Evolutionary conservation across 2,888 invertebrate species (phyloP).

Genomic region (Branchipolynoe longqiensis): DNA sequence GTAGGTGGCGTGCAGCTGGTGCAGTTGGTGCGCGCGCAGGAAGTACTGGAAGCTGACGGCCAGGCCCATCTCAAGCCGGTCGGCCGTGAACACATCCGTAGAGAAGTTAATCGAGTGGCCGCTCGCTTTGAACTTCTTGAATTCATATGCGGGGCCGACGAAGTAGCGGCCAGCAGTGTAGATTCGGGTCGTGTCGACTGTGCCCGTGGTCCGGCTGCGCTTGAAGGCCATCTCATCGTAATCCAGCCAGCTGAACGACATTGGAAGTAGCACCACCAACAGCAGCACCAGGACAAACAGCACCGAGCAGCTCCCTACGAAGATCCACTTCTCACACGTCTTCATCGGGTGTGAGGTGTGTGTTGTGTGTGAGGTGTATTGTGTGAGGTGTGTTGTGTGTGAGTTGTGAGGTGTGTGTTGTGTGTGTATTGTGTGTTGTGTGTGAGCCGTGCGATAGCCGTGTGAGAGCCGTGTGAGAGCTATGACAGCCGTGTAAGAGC

Average conservation of each 20-base stretch:
- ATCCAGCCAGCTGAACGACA: conserved; percentile 73
- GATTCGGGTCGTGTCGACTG: conserved; percentile 71
- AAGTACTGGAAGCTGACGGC: conserved; percentile 74
- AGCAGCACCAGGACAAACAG: no score
- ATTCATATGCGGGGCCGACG: conserved; percentile 75
- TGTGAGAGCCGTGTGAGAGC: no score
- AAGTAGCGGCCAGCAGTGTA: conserved; percentile 73
- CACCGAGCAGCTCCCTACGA: no score
- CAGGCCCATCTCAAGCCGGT: conserved; percentile 73
- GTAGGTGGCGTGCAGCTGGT: conserved; percentile 72
- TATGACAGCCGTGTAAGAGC: no score
- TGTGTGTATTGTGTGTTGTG: no score
- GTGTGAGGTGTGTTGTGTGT: no score
- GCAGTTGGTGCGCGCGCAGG: conserved; percentile 73
- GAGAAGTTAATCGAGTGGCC: conserved; percentile 68
- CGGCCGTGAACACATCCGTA: not conserved
- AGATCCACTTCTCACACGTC: no score
- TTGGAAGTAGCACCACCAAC: conserved; percentile 71
- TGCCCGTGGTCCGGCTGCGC: conserved; percentile 74
- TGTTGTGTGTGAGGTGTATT: no score
- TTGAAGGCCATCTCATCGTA: conserved; percentile 74
- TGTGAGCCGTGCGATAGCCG: no score
- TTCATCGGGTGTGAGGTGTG: no score
- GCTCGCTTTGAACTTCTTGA: conserved; percentile 73
- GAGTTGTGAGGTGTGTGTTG: no score